A percentile compares a stretch with the other conserved stretches of the same genome.
phyloP scores from a whole-genome alignment of 1,140 invertebrate genomes.

The Heliothis subflexa region DNA sequence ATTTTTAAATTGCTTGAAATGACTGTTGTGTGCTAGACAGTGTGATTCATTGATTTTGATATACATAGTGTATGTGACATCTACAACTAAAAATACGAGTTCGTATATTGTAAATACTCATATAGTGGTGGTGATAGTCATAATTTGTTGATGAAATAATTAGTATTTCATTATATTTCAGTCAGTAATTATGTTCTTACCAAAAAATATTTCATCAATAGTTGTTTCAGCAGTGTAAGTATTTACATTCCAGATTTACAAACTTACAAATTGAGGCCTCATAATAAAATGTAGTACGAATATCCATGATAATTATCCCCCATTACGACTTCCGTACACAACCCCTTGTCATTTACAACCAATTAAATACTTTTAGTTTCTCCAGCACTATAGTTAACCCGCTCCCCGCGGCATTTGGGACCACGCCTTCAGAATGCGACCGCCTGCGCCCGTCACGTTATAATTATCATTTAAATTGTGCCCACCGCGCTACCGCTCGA shows the following conservation, averaged over 20 bases:
- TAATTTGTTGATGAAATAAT: no score
- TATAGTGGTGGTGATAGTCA: no score
- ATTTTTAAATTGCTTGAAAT: neutral
- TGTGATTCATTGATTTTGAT: neutral
- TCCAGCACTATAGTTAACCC: constrained; percentile 8
- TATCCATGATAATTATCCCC: constrained; percentile 28
- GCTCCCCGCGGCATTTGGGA: constrained; percentile 17
- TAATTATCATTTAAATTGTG: constrained; percentile 85
- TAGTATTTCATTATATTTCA: no score
- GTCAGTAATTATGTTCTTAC: no score
- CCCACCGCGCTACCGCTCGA: constrained; percentile 78
- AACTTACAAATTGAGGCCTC: constrained; percentile 3
- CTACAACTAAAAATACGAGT: neutral
- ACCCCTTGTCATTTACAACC: constrained; percentile 26
- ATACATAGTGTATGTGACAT: no score
- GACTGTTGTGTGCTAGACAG: neutral
- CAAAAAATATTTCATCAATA: no score
- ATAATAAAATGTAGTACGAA: constrained; percentile 26
- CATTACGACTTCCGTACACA: constrained; percentile 6
- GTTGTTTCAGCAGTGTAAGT: no score
- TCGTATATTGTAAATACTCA: no score
- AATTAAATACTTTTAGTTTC: constrained; percentile 24
- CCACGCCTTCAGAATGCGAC: constrained; percentile 38
- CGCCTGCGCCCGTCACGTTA: constrained; percentile 60
- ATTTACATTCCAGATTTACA: neutral